Evolutionary conservation across 2,888 invertebrate species (phyloP).

Genomic region (Drosophila percnosoma): DNA sequence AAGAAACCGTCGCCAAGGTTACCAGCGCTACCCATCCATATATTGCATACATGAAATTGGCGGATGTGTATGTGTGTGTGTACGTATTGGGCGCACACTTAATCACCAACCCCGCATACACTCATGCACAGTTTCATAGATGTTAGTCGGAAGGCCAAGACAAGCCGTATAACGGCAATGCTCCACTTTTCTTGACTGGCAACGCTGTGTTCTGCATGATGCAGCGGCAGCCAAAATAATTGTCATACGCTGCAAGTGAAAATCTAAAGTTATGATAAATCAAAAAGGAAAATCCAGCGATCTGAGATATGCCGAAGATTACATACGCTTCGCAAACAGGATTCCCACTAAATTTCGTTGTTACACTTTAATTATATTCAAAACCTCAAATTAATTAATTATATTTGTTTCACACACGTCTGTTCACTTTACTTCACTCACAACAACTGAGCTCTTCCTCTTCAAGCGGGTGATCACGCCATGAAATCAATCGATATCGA

Average conservation of each 20-base stretch:
- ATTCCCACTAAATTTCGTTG: background rate
- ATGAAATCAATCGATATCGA: background rate
- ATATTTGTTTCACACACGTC: accelerated
- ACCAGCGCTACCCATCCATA: slow-evolving; percentile 46
- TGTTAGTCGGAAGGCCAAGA: slow-evolving; percentile 29
- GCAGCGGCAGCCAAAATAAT: slow-evolving; percentile 32
- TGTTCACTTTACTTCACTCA: background rate
- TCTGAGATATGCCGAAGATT: background rate
- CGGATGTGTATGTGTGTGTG: slow-evolving; percentile 5
- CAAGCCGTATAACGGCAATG: slow-evolving; percentile 36
- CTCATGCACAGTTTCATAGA: slow-evolving; percentile 9
- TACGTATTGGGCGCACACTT: slow-evolving; percentile 7
- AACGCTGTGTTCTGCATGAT: slow-evolving; percentile 25
- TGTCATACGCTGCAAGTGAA: slow-evolving; percentile 6
- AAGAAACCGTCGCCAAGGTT: slow-evolving; percentile 69
- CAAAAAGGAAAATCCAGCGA: background rate
- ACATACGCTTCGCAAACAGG: background rate
- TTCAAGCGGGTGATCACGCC: background rate
- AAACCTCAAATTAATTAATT: background rate
- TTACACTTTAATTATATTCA: background rate
- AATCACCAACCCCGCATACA: slow-evolving; percentile 4
- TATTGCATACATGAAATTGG: slow-evolving; percentile 32
- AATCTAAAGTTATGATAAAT: slow-evolving; percentile 30
- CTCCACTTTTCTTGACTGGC: slow-evolving; percentile 51
- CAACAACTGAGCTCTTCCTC: background rate